Conservation (phyloP, 2,797 vertebrate species). For the Saxicola maurus region DNA sequence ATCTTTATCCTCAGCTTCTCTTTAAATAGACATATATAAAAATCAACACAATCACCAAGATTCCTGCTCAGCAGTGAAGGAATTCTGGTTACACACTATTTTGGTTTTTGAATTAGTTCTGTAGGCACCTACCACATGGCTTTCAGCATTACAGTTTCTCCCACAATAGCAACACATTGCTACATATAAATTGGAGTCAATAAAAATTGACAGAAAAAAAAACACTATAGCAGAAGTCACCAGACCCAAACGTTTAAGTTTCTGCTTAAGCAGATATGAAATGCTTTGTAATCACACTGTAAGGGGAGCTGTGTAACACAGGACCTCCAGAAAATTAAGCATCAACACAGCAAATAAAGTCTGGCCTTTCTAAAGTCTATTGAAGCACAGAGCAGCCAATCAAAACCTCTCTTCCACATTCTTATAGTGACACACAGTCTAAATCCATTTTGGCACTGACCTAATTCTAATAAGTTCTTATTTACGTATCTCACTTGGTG, state of each 20-base stretch:
- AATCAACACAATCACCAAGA: slow-evolving; percentile 27
- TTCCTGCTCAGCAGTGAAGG: slow-evolving; percentile 64
- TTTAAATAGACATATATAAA: slow-evolving; percentile 18
- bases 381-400: background rate
- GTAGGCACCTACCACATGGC: background rate
- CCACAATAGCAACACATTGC: background rate
- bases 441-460: background rate
- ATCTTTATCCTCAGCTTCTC: background rate
- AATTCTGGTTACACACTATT: slow-evolving; percentile 53
- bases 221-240: background rate
- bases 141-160: background rate
- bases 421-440: background rate
- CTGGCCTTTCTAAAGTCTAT: background rate
- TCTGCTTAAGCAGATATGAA: background rate
- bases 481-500: background rate
- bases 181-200: background rate
- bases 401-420: background rate
- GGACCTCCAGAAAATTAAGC: background rate
- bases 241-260: background rate
- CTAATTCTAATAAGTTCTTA: background rate
- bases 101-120: slow-evolving; percentile 10
- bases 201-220: background rate
- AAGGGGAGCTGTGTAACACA: background rate
- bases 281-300: background rate
- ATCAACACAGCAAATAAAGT: background rate